These are phyloP conservation scores for Corydoras sp. DNA, from an alignment of 2,113 vertebrate genomes.

Conservation along the genomic window DNA sequence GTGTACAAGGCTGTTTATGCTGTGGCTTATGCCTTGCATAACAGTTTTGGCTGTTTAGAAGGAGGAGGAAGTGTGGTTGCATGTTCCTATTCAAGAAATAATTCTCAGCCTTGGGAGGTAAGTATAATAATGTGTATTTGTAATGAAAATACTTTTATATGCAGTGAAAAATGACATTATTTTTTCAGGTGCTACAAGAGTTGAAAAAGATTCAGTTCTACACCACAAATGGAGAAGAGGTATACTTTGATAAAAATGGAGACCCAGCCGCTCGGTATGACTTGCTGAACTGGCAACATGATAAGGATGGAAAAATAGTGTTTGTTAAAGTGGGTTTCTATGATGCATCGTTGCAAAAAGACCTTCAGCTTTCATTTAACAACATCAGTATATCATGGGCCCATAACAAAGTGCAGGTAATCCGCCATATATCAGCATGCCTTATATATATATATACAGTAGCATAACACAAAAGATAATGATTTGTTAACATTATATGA, in stretches of 20 bases:
- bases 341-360: slow-evolving; percentile 44
- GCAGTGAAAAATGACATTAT: background rate
- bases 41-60: slow-evolving; percentile 31
- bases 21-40: slow-evolving; percentile 47
- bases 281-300: slow-evolving; percentile 50
- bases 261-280: slow-evolving; percentile 51
- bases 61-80: background rate
- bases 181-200: slow-evolving; percentile 41
- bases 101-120: slow-evolving; percentile 46
- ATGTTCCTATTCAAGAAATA: slow-evolving; percentile 26
- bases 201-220: slow-evolving; percentile 43
- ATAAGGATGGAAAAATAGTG: slow-evolving; percentile 33
- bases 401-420: slow-evolving; percentile 28
- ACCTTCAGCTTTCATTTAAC: slow-evolving; percentile 41
- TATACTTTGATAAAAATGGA: slow-evolving; percentile 51
- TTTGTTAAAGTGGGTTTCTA: slow-evolving; percentile 50
- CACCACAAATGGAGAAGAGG: slow-evolving; percentile 30
- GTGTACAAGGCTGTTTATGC: slow-evolving; percentile 54
- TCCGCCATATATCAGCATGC: background rate
- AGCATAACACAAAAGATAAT: background rate
- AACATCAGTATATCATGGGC: slow-evolving; percentile 45
- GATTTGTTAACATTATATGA: background rate
- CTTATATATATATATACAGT: background rate
- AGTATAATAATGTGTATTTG: background rate
- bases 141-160: background rate